Evolutionary conservation across 2,888 invertebrate genomes (phyloP).

Genomic region (Myopa tessellatipennis): DNA sequence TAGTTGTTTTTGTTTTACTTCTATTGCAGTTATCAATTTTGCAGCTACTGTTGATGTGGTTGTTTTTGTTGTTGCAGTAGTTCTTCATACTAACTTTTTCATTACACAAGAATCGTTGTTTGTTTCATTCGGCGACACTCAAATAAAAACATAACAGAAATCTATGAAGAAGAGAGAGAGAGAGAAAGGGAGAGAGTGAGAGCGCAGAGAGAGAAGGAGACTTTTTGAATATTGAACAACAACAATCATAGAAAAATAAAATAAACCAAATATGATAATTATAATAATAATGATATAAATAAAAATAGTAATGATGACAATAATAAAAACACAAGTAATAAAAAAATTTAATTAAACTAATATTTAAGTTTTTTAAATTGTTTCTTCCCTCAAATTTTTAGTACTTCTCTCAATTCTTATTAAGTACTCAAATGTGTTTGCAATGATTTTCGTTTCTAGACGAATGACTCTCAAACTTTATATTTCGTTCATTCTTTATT

Average conservation of each 20-base stretch:
- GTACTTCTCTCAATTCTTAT: too few species aligned
- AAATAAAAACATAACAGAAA: too few species aligned
- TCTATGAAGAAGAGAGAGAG: too few species aligned
- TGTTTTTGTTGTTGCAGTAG: too few species aligned
- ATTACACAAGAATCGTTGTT: neutral
- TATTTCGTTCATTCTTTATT: too few species aligned
- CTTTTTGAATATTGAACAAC: neutral
- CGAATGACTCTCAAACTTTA: too few species aligned
- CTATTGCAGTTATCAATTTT: slow-evolving; percentile 38
- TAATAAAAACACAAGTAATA: slow-evolving; percentile 15
- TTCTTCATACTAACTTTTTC: neutral
- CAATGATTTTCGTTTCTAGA: too few species aligned
- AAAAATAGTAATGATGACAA: slow-evolving; percentile 3
- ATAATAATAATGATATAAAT: neutral
- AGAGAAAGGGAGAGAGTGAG: too few species aligned
- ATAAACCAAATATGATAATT: neutral
- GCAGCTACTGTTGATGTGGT: slow-evolving; percentile 36
- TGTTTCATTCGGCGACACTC: too few species aligned
- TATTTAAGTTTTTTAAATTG: too few species aligned
- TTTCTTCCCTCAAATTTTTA: too few species aligned
- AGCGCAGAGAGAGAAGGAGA: neutral
- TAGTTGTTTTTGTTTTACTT: neutral
- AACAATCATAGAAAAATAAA: neutral
- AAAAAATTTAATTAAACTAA: neutral
- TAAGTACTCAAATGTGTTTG: too few species aligned